phyloP scores from a whole-genome alignment of 30 jellyfish, hydroid and myxozoan genomes.

The Sanderia malayensis region DNA sequence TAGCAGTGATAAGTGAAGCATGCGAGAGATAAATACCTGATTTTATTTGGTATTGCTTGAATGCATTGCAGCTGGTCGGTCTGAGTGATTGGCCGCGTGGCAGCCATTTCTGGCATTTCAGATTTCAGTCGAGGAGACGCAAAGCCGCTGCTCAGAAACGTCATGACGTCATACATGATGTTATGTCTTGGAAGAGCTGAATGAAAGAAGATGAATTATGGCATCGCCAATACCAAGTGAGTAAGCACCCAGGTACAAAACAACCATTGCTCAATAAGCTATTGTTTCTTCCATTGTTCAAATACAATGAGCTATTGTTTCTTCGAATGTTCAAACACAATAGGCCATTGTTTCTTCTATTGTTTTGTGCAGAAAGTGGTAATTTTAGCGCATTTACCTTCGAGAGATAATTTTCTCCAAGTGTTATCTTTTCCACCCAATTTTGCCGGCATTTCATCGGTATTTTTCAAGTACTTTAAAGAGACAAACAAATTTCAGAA shows the following conservation, averaged over 20 bases:
- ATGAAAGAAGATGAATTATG: too few species aligned
- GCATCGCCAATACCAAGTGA: too few species aligned
- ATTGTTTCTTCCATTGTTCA: too few species aligned
- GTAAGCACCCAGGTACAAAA: too few species aligned
- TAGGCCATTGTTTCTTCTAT: too few species aligned
- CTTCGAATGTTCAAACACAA: too few species aligned
- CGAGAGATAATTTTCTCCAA: conserved; percentile 80
- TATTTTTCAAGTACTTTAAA: conserved; percentile 55
- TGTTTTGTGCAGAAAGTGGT: too few species aligned
- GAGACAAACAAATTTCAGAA: background rate
- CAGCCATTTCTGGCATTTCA: conserved; percentile 48
- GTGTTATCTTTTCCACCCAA: conserved; percentile 85
- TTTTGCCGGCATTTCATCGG: conserved; percentile 74
- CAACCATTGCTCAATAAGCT: too few species aligned
- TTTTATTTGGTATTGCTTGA: conserved; percentile 21
- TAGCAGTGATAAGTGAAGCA: too few species aligned
- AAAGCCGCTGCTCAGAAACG: conserved; percentile 54
- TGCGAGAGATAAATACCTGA: conserved; percentile 32
- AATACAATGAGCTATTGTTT: too few species aligned
- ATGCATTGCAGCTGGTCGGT: conserved; percentile 54
- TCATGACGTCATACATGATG: conserved; percentile 70
- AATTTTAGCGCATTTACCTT: conserved; percentile 69
- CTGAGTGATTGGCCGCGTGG: conserved; percentile 49
- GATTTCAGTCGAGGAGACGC: conserved; percentile 51
- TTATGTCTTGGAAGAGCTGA: conserved; percentile 80